Base-by-base conservation (phyloP, 1,140 invertebrate species). In the Mesaphorura yosii region DNA sequence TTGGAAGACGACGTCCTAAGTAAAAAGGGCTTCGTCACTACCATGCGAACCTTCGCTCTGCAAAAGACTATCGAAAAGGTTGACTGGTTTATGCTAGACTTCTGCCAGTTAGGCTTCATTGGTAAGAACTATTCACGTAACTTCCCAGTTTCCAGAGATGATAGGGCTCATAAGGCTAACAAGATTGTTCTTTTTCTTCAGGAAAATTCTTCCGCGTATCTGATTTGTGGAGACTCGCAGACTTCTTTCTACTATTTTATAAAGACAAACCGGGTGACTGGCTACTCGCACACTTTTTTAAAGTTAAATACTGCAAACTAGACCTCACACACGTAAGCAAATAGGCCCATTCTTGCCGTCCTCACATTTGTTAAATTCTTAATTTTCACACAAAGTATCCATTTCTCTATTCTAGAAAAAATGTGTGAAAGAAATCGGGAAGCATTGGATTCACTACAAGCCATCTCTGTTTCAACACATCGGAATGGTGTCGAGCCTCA, bases 191-290 rank as follows among this genome's bases (percentile, higher is more conserved):
- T 60, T 64, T 64, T 62, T 55, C 74, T 73, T 47, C 65, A 86
- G 85, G 87, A 10, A 97, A 97, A 75, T 78, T 97, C 75, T 94
- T 97, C 70, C 85, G 86, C 67, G 86, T 84, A 46, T 78, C 82
- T 0, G 86, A 95, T 68, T 70, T 98, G 20, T 86, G 87, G 6
- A 83, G 82, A 72, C 71, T 97, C 25, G 81, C 93, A 15, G 86
- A 88, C 65, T 96, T 95, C 70, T 90, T 96, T 65, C 78, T 96
- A 63, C 88, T 90, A 75, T 93, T 95, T 71, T 86, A 93, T 70
- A 87, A 86, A 66, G 89, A 95, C 66, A 94, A 96, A 72, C 93
- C 93, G 0, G 90, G 95, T 0, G 93, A 97, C 68, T 98, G 93
- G 93, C 72, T 97, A 1, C 72, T 97, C 5, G 89, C 93, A 60